phyloP scores from a whole-genome alignment of 2,113 vertebrate genomes.

The Neoarius graeffei region DNA sequence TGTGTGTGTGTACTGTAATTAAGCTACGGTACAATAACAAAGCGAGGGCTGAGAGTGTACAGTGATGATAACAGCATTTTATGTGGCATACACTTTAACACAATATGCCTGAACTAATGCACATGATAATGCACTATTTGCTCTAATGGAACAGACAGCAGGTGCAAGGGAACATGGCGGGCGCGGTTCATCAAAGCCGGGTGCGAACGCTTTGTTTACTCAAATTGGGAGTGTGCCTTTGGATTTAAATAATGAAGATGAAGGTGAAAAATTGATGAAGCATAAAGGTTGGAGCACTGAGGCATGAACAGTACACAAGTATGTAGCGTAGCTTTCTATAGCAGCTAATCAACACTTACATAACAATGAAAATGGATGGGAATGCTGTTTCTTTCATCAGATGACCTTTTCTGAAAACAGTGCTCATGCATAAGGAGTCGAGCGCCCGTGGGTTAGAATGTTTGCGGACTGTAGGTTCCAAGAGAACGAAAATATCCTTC shows the following conservation, averaged over 20 bases:
- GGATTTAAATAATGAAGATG: conserved; percentile 21
- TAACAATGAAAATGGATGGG: background rate
- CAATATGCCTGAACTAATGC: conserved; percentile 52
- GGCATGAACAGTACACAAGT: background rate
- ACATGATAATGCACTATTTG: conserved; percentile 46
- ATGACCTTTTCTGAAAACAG: background rate
- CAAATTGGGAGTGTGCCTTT: conserved; percentile 22
- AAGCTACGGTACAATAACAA: conserved; percentile 48
- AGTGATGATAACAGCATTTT: conserved; percentile 33
- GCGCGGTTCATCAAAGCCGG: conserved; percentile 19
- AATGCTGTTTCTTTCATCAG: background rate
- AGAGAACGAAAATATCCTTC: conserved; percentile 3
- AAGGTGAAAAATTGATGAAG: conserved; percentile 26
- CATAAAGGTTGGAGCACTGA: background rate
- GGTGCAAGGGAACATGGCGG: conserved; percentile 14
- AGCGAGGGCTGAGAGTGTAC: conserved; percentile 37
- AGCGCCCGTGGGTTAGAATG: conserved; percentile 2
- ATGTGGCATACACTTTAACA: conserved; percentile 14
- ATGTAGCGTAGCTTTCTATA: background rate
- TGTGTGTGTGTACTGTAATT: conserved; percentile 41
- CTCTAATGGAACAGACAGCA: conserved; percentile 47
- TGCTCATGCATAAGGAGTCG: background rate
- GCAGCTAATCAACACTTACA: background rate
- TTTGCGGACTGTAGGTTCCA: conserved; percentile 9
- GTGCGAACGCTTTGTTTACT: conserved; percentile 26